Evolutionary conservation across 2,113 vertebrate genomes (phyloP).

Genomic region (Trachemys scripta): DNA sequence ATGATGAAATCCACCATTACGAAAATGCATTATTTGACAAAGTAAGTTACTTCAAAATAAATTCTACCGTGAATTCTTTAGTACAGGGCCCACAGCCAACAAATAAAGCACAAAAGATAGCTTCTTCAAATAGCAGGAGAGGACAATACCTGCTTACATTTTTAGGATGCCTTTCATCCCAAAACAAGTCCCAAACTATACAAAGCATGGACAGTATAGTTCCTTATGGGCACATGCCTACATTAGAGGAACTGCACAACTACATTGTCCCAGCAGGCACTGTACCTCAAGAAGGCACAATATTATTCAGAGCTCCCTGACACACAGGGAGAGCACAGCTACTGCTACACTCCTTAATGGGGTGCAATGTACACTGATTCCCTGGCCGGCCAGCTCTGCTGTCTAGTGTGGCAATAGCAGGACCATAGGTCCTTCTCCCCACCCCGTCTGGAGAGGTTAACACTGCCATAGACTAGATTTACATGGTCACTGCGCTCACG

Average conservation of each 20-base stretch:
- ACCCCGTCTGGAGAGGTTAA: not conserved
- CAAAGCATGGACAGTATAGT: not conserved
- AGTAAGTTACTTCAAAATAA: slow-evolving; percentile 25
- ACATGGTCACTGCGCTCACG: not conserved
- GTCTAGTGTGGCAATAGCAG: not conserved
- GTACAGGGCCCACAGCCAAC: slow-evolving; percentile 7
- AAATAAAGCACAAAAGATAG: slow-evolving; percentile 19
- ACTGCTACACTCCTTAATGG: not conserved
- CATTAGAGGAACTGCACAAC: slow-evolving; percentile 24
- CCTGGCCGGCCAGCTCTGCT: not conserved
- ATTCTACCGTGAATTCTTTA: not conserved
- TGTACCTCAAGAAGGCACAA: not conserved
- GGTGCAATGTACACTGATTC: not conserved
- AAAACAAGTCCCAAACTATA: not conserved
- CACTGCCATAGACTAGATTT: not conserved
- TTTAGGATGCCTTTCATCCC: not conserved
- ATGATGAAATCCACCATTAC: not conserved
- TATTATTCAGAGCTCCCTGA: not conserved
- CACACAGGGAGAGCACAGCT: not conserved
- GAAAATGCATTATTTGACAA: not conserved
- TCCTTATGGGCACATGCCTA: slow-evolving; percentile 1
- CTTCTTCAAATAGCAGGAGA: not conserved
- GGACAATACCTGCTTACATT: not conserved
- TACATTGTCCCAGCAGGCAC: not conserved
- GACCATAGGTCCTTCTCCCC: not conserved